Base-by-base conservation (phyloP, 92 coral and sea anemone genomes). In the Phymanthus crucifer region DNA sequence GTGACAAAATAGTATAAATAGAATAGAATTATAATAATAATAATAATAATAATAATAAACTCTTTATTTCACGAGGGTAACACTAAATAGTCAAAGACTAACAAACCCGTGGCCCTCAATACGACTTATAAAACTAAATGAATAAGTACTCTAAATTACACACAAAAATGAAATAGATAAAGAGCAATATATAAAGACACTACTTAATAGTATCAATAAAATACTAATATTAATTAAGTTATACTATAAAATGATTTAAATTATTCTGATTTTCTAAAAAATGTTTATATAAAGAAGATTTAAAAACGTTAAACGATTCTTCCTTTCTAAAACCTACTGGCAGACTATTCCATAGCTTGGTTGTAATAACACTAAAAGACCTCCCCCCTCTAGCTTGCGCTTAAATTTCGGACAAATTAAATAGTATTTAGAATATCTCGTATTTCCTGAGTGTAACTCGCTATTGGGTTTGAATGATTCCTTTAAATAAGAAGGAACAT, bases 381-480 rank as follows among this genome's bases (percentile, higher is more conserved):
- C 73, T 69, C 32, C 73, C 73, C 73, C 73, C 43, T 69, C 73
- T 69, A 35, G 21, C 43, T 69, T 31, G 32, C 73, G 73, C 73
- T 69, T 69, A 69, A 29, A 69, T n/a, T 69, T 69, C 21, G 73
- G 73, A 35, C 73, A 69, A 7, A 69, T 69, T 69, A 69, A 69
- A 69, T 29, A 11, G 11, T 4, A 35, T 29, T 29, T 69, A 69
- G 38, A 29, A 29, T 11, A 35, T 69, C 73, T 69, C 31, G 43
- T 35, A 35, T 69, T 69, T 43, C 43, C 11, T 58, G 67, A 58
- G 67, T 69, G 73, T 35, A 69, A n/a, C 36, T 69, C 73, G 31
- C 73, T 69, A 38, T 69, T 69, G 38, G 38, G 36, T 35, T 69
- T 69, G 21, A 69, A 38, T 29, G 43, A 35, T 24, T 69, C 36